Evolutionary conservation across 2,888 invertebrate species (phyloP), one percentile per base, ranked within the genome.

Genomic region (Epinotia brunnichana): DNA sequence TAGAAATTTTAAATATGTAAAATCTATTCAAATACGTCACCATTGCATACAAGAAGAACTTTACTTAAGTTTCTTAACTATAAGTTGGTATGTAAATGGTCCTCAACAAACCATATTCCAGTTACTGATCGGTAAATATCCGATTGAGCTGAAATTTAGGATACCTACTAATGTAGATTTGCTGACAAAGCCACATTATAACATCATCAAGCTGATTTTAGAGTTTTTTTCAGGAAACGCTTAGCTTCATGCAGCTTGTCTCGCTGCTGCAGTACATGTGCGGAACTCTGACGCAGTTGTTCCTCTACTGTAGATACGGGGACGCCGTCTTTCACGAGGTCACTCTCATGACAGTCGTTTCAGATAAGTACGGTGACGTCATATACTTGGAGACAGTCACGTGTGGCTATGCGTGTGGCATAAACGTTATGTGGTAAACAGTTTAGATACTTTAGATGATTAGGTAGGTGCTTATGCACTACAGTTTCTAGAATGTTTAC

Each of bases 291-390:
- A 88, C 83, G 7, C 91, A 92, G 74, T 78, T 92, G 3, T 91
- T 86, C 73, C 77, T 91, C 24, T 90, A 85, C 76, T 91, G 91
- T 75, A 79, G 82, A 35, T 90, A 85, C 54, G 92, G 91, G 56
- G 84, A 90, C 72, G 82, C 82, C 0, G 84, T 91, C 4, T 76
- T 81, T 17, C 80, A 86, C 73, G 82, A 85, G 86, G 91, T 88
- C 61, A 74, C 51, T 39, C 17, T 54, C 63, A n/a, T 11, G 19
- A 61, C 39, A 21, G 17, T 64, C 24, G 35, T 24, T 19, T 51
- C 19, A 73, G 70, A 68, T 69, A 69, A 60, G 53, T 17, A 67
- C 13, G 35, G 41, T 63, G 59, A 70, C 67, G 63, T 61, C n/a
- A 48, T 44, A 10, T 15, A 35, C 11, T 39, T 54, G 13, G 13